Base-by-base conservation (phyloP, 2,888 invertebrate genomes). In the Coelogynopora nodosa region DNA sequence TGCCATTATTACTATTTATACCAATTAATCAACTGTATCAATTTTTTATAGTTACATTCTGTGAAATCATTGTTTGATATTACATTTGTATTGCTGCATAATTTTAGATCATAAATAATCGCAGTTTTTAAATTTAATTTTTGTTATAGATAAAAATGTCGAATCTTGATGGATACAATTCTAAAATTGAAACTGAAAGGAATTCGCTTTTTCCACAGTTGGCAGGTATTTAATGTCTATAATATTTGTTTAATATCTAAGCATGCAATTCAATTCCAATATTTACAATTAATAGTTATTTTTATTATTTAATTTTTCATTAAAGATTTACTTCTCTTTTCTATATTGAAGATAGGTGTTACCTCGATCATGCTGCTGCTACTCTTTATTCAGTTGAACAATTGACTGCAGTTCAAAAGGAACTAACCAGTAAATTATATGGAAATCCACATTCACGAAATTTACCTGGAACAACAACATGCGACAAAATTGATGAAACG, bases 291-390 rank as follows among this genome's bases (percentile, higher is more conserved):
- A 49, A 49, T 10, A 49, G 49, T 49, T 49, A 49, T 18, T 49
- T 10, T 49, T 49, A 49, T 49, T 49, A 49, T 49, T 49, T n/a
- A n/a, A n/a, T n/a, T n/a, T n/a, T n/a, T n/a, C n/a, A n/a, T n/a
- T n/a, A n/a, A n/a, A n/a, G n/a, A n/a, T n/a, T n/a, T n/a, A n/a
- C n/a, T n/a, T n/a, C n/a, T n/a, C n/a, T n/a, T n/a, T n/a, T 23
- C 74, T 74, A 26, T 74, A 26, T 23, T 13, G 2, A 5, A 74
- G 74, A 26, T 5, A 23, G 5, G 10, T 23, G 23, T 74, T 97
- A 97, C 91, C 93, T 97, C 90, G 97, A 97, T 91, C 96, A 97
- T 93, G 95, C 95, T 67, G 97, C 96, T 5, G 94, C 96, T 13
- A 94, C 95, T 2, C 92, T 97, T 84, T 97, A 96, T 91, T 94